phyloP scores from a whole-genome alignment of 2,797 vertebrate genomes.

The Anniella stebbinsi region DNA sequence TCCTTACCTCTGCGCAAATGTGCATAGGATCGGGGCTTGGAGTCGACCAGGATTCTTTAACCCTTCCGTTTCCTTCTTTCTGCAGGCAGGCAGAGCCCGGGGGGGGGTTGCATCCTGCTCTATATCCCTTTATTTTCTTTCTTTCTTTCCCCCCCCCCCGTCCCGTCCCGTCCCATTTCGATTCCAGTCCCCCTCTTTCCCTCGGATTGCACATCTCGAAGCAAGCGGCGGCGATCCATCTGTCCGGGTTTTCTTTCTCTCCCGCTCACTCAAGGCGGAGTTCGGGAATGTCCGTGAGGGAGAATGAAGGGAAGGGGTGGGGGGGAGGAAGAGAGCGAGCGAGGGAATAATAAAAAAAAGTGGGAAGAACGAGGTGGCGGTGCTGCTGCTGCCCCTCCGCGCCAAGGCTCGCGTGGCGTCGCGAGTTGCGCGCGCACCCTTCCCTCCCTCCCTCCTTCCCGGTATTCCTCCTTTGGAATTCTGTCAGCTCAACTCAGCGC shows the following conservation, averaged over 20 bases:
- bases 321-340: too few species aligned
- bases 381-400: background rate
- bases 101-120: background rate
- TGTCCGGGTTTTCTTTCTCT: slow-evolving; percentile 4
- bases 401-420: background rate
- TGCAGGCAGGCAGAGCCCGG: background rate
- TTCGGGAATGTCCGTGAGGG: slow-evolving; percentile 6
- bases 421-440: background rate
- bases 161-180: background rate
- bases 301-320: background rate
- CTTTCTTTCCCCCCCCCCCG: too few species aligned
- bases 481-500: background rate
- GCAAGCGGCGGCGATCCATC: too few species aligned
- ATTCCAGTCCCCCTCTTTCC: too few species aligned
- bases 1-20: background rate
- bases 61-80: background rate
- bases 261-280: background rate
- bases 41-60: background rate
- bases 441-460: too few species aligned
- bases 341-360: background rate
- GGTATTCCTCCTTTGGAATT: slow-evolving; percentile 2
- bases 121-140: background rate
- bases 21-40: background rate
- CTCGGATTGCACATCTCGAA: background rate
- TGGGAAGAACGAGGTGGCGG: too few species aligned